Base-by-base conservation (phyloP, 2,797 vertebrate species). In the Leucoraja ocellata region DNA sequence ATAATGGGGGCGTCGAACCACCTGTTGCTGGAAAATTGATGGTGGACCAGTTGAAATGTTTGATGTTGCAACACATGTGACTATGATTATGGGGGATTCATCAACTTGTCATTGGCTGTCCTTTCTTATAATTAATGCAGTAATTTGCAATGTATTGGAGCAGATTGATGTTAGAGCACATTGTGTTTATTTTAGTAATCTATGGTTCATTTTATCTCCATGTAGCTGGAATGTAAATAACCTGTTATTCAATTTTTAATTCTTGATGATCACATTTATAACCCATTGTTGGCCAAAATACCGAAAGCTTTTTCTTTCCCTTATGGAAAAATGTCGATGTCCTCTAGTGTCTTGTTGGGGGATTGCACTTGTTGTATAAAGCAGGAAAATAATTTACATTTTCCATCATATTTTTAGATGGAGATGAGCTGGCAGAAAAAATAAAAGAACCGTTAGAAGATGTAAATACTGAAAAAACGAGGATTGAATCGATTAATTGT, bases 401-500 rank as follows among this genome's bases (percentile, higher is more conserved):
- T 88, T 88, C 81, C 21, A 11, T 8, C 21, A 5, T 68, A 10
- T 58, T 92, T 76, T 32, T 68, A 96, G 96, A 96, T 95, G 95
- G 96, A 95, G 94, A 96, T 95, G 93, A 94, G 91, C 16, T 94
- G 93, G 54, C 93, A 79, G 93, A 83, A 32, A 95, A 96, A 94
- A 97, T 98, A 76, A 95, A 94, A 0, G 94, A 95, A 0, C 84
- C 95, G 91, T 54, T 94, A 8, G 94, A 93, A 94, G 96, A 96
- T 81, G 93, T 80, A 94, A 94, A 32, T 13, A 0, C 93, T 94
- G 96, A 95, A 88, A 96, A 96, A 94, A 68, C 93, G 0, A 80
- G 93, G 0, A 0, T 94, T 79, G 96, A 97, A 94, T 92, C 90
- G 16, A 95, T 97, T 73, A 98, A 97, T 95, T 98, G 97, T 95